phyloP scores from a whole-genome alignment of 2,797 vertebrate species.

The Channa striata region DNA sequence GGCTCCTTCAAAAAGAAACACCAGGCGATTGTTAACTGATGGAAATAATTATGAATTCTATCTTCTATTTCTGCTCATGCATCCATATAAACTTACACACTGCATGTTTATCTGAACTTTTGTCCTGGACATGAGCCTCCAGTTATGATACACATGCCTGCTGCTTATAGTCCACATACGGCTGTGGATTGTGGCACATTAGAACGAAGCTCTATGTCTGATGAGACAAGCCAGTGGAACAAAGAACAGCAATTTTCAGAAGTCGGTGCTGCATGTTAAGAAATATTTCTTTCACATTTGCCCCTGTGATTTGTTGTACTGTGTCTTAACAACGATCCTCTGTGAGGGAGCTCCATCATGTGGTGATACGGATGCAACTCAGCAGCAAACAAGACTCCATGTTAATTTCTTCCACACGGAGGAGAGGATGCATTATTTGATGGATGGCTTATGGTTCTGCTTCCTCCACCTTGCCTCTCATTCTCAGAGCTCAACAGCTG shows the following conservation, averaged over 20 bases:
- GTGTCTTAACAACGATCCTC: neutral
- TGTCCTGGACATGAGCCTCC: too few species aligned
- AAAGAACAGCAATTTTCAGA: neutral
- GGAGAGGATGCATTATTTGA: neutral
- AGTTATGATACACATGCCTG: too few species aligned
- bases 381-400: neutral
- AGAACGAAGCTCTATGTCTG: neutral
- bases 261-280: neutral
- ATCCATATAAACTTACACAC: too few species aligned
- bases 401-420: neutral
- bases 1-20: too few species aligned
- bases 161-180: neutral
- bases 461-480: neutral
- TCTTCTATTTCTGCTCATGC: too few species aligned
- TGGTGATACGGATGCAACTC: neutral
- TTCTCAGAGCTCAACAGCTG: neutral
- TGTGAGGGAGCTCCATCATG: constrained; percentile 4
- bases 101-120: too few species aligned
- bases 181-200: neutral
- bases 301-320: too few species aligned
- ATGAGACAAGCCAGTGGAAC: neutral
- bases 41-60: too few species aligned
- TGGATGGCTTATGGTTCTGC: neutral
- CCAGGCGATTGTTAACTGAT: too few species aligned
- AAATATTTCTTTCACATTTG: too few species aligned